Conservation (phyloP, 2,888 invertebrate genomes). For the Tryphoninae sp. region DNA sequence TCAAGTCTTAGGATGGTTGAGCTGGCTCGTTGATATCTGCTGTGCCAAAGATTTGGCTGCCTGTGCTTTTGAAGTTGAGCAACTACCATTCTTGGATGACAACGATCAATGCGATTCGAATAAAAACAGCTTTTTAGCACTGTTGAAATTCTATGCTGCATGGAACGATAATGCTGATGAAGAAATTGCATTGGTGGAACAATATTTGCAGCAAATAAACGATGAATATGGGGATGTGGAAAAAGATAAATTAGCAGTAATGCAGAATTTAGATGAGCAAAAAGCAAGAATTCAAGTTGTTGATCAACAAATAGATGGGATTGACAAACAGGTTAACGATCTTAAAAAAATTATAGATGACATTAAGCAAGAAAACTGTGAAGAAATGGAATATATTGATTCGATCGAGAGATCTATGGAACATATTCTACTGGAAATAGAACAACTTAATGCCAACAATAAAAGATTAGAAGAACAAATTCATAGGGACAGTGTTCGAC, state of each 20-base stretch:
- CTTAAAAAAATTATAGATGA: conserved; percentile 61
- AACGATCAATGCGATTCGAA: conserved; percentile 62
- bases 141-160: conserved; percentile 72
- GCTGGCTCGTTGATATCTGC: conserved; percentile 82
- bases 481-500: conserved; percentile 55
- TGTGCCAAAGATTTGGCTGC: conserved; percentile 78
- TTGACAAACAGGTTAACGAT: conserved; percentile 62
- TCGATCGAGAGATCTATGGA: conserved; percentile 66
- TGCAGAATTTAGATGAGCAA: conserved; percentile 57
- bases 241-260: conserved; percentile 58
- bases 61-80: conserved; percentile 70
- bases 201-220: conserved; percentile 71
- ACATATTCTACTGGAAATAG: conserved; percentile 63
- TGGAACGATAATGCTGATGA: conserved; percentile 76
- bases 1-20: conserved; percentile 83
- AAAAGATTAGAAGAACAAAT: conserved; percentile 64
- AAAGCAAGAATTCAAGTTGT: conserved; percentile 36
- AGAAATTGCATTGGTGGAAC: conserved; percentile 70
- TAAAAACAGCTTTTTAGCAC: conserved; percentile 65
- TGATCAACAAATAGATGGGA: conserved; percentile 58
- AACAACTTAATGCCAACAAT: conserved; percentile 66
- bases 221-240: conserved; percentile 69
- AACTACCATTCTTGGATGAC: conserved; percentile 70
- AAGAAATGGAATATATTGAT: conserved; percentile 62
- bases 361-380: conserved; percentile 64